phyloP scores from a whole-genome alignment of 2,888 invertebrate species.

The Aphelenchoides bicaudatus region DNA sequence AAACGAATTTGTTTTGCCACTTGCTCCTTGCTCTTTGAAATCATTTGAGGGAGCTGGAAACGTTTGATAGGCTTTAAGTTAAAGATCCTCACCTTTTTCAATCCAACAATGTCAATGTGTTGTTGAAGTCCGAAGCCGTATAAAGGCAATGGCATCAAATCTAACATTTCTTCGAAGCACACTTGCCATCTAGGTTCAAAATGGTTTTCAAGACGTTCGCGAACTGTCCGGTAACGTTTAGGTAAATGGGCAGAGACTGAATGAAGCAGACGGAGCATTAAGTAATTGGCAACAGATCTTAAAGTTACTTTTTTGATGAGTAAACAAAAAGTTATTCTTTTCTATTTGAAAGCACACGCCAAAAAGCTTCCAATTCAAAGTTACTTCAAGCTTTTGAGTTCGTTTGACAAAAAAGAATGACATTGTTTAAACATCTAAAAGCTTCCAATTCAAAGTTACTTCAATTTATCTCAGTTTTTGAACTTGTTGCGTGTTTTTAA shows the following conservation, averaged over 20 bases:
- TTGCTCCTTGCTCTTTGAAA: not conserved
- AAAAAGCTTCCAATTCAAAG: not conserved
- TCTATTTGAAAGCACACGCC: not conserved
- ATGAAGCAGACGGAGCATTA: conserved; percentile 50
- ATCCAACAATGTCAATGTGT: not conserved
- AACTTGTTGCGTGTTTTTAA: no score
- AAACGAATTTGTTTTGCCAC: not conserved
- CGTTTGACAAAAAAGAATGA: no score
- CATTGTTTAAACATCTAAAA: not conserved
- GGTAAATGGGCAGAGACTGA: conserved; percentile 46
- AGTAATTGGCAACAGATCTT: conserved; percentile 46
- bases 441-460: conserved; percentile 4
- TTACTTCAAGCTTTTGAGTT: no score
- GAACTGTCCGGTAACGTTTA: conserved; percentile 26
- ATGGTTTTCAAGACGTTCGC: conserved; percentile 17
- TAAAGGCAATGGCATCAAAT: conserved; percentile 45
- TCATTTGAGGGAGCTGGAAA: not conserved
- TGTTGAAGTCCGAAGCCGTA: conserved; percentile 6
- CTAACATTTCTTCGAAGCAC: conserved; percentile 46
- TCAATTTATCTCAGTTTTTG: not conserved
- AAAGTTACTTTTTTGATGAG: conserved; percentile 5
- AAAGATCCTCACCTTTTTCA: not conserved
- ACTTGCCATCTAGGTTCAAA: conserved; percentile 39
- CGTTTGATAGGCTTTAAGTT: not conserved
- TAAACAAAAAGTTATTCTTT: not conserved